Conservation (phyloP, 2,113 vertebrate species). For the Clarias macrocephalus region DNA sequence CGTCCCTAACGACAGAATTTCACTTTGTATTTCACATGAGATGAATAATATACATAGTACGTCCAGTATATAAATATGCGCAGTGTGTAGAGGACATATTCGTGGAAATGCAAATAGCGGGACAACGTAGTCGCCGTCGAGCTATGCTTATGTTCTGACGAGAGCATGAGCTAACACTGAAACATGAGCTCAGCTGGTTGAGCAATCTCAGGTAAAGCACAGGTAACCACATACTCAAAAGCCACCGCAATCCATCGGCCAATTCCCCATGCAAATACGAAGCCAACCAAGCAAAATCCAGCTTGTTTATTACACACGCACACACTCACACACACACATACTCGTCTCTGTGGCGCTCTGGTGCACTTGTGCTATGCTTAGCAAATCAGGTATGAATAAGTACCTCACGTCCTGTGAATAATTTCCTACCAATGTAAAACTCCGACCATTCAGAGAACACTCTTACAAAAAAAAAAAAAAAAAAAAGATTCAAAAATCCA, state of each 20-base stretch:
- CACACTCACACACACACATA: neutral
- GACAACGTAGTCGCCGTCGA: neutral
- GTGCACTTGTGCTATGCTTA: neutral
- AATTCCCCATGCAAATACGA: conserved; percentile 51
- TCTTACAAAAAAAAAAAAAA: neutral
- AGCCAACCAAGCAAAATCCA: conserved; percentile 35
- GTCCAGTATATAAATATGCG: too few relatives aligned
- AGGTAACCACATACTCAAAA: conserved; percentile 50
- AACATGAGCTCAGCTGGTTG: conserved; percentile 45
- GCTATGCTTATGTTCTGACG: neutral
- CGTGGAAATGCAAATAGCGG: neutral
- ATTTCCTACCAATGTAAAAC: neutral
- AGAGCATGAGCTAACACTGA: conserved; percentile 29
- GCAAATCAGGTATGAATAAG: conserved; percentile 4
- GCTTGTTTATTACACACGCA: conserved; percentile 39
- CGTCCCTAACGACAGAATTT: too few relatives aligned
- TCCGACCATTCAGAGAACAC: neutral
- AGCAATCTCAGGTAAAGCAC: conserved; percentile 45
- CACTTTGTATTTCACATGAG: neutral
- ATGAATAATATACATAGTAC: too few relatives aligned
- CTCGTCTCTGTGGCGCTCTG: neutral
- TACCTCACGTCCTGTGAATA: neutral
- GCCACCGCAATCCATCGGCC: conserved; percentile 46
- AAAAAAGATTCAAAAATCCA: neutral
- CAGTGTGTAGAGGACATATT: neutral